Base-by-base conservation (phyloP, 1,140 invertebrate species). In the Caenorhabditis tropicalis region DNA sequence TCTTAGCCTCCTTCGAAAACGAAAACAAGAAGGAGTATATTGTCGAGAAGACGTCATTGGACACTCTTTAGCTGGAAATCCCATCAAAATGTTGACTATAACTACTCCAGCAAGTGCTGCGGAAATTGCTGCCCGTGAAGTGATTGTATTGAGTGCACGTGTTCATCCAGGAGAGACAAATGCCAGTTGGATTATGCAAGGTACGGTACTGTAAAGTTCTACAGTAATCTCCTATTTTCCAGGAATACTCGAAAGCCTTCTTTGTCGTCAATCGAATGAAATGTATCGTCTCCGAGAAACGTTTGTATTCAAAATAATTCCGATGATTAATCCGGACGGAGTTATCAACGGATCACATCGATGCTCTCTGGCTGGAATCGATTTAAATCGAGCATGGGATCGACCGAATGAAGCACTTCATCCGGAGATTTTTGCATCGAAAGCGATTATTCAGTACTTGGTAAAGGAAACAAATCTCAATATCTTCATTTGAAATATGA, bases 241-340 rank as follows among this genome's bases (percentile, higher is more conserved):
- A 85, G 85, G 86, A 39, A 81, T 82, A 27, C 79, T 87, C 9
- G 82, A 87, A 16, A 81, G 80, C n/a, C 81, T 85, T 15, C 83
- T 85, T 2, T 65, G 79, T 27, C 46, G 31, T n/a, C 43, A 81
- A 39, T 60, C 39, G n/a, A 60, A 81, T 51, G 80, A 81, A 70
- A 82, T 60, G 48, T 39, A 51, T 33, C 60, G 88, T 48, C 56
- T 88, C 19, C 82, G 91, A 3, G 83, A 90, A 49, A 39, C 56
- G 24, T 94, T 96, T 6, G 93, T 96, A 53, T 96, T 97, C 89
- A 96, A 96, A 92, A 94, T 97, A 65, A 93, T 99, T 58, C 97
- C 97, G 0, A 98, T 99, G 97, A 91, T 98, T 58, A 98, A 98
- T 92, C 96, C 97, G 3, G 97, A 98, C 91, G 93, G 93, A 12